phyloP scores from a whole-genome alignment of 2,113 vertebrate genomes.

The Spea bombifrons region DNA sequence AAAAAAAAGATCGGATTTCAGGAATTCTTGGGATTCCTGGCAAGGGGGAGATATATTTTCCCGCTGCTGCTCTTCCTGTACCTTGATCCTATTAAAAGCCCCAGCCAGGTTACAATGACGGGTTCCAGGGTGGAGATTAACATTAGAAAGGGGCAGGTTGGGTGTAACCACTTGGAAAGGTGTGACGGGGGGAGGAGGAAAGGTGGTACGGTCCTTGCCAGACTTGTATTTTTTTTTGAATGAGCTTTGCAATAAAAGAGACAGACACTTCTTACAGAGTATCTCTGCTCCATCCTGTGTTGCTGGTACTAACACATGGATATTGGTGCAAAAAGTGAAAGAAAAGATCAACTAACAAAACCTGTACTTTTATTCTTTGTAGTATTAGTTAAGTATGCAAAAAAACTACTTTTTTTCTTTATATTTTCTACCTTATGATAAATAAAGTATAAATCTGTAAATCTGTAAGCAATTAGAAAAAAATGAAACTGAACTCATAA shows the following conservation, averaged over 20 bases:
- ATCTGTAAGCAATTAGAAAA: too few relatives aligned
- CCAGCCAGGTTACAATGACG: conserved; percentile 8
- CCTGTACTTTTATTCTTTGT: too few relatives aligned
- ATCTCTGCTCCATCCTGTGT: too few relatives aligned
- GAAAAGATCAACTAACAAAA: too few relatives aligned
- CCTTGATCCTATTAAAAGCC: conserved; percentile 13
- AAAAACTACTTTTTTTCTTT: too few relatives aligned
- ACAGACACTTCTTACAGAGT: background rate
- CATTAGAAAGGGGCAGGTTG: conserved; percentile 49
- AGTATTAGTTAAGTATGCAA: too few relatives aligned
- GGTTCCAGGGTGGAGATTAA: background rate
- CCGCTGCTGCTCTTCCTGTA: conserved; percentile 16
- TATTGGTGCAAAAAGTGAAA: too few relatives aligned
- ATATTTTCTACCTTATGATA: too few relatives aligned
- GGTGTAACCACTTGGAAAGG: conserved; percentile 41
- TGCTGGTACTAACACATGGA: too few relatives aligned
- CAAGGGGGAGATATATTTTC: conserved; percentile 4
- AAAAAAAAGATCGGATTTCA: conserved; percentile 19
- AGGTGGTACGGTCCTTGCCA: conserved; percentile 21
- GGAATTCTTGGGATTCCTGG: conserved; percentile 42
- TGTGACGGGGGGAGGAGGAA: conserved; percentile 42
- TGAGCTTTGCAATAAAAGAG: background rate
- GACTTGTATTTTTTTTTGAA: background rate
- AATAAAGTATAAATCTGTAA: too few relatives aligned
- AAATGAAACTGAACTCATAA: too few relatives aligned